These are phyloP conservation scores for Erpobdella octoculata DNA, from an alignment of 2,888 invertebrate genomes.

Conservation along the genomic window DNA sequence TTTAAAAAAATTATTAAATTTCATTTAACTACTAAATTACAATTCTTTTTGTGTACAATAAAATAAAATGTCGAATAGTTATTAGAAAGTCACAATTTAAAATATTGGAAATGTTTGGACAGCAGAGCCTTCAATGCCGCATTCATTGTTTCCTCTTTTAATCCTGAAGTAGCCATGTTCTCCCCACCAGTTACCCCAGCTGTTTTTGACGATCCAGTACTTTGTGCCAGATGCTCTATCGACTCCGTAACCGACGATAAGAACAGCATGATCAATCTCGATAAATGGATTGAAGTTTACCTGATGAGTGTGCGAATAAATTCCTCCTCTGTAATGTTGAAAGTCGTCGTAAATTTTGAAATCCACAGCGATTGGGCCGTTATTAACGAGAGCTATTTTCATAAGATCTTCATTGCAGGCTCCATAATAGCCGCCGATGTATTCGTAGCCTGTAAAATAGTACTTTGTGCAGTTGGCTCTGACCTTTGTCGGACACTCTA, in stretches of 20 bases:
- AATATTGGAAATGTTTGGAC: constrained; percentile 39
- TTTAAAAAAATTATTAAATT: too few relatives aligned
- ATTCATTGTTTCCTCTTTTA: constrained; percentile 50
- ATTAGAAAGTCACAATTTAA: constrained; percentile 24
- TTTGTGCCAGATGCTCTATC: constrained; percentile 46
- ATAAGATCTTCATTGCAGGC: constrained; percentile 55
- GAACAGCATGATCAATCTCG: constrained; percentile 54
- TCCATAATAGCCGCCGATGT: constrained; percentile 55
- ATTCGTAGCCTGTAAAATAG: constrained; percentile 53
- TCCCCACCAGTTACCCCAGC: constrained; percentile 51
- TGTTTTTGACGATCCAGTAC: constrained; percentile 53
- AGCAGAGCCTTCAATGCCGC: constrained; percentile 50
- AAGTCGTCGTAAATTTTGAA: constrained; percentile 54
- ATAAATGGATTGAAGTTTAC: constrained; percentile 54
- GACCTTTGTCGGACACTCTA: constrained; percentile 49
- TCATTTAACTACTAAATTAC: too few relatives aligned
- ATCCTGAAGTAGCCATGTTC: constrained; percentile 51
- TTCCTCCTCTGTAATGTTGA: constrained; percentile 46
- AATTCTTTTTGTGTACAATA: too few relatives aligned
- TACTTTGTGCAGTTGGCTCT: constrained; percentile 47
- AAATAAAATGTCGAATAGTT: too few relatives aligned
- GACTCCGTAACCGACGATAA: constrained; percentile 54
- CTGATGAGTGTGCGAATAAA: constrained; percentile 56
- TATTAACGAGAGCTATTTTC: constrained; percentile 51
- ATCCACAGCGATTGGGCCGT: constrained; percentile 54